Conservation (phyloP, 2,113 vertebrate genomes). For the human region DNA sequence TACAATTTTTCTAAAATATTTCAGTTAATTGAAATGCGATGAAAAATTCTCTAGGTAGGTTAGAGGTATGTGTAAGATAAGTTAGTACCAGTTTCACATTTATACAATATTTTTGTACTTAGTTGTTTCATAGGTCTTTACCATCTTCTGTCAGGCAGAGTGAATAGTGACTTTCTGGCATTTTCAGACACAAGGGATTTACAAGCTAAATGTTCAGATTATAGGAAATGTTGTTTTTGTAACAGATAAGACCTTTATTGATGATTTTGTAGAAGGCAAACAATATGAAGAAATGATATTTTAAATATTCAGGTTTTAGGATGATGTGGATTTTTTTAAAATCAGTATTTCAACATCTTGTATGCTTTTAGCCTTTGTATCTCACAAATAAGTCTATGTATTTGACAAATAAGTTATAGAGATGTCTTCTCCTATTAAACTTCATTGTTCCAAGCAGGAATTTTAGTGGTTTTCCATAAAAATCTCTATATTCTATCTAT, state of each 20-base stretch:
- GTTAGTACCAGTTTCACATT: neutral
- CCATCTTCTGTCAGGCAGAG: neutral
- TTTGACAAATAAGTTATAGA: slow-evolving; percentile 27
- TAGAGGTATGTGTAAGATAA: neutral
- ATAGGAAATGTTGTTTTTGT: slow-evolving; percentile 6
- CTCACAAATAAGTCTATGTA: neutral
- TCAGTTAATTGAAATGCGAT: neutral
- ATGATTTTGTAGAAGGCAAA: slow-evolving; percentile 17
- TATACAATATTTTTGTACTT: slow-evolving; percentile 18
- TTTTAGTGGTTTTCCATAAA: slow-evolving; percentile 22
- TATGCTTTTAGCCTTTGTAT: slow-evolving; percentile 1
- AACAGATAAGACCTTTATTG: slow-evolving; percentile 39
- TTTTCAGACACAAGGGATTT: slow-evolving; percentile 26
- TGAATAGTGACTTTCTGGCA: slow-evolving; percentile 22
- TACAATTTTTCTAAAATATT: slow-evolving; percentile 38
- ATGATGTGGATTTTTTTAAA: neutral
- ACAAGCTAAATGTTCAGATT: neutral
- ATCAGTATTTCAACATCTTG: slow-evolving; percentile 34
- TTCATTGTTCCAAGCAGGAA: neutral
- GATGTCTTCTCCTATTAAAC: slow-evolving; percentile 26
- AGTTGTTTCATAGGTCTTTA: slow-evolving; percentile 38
- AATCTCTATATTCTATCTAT: neutral
- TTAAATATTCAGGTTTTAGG: slow-evolving; percentile 26
- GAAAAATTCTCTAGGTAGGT: slow-evolving; percentile 12
- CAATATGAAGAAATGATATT: slow-evolving; percentile 31